Conservation (phyloP, 2,888 invertebrate species). For the Rhopalosiphum nymphaeae region DNA sequence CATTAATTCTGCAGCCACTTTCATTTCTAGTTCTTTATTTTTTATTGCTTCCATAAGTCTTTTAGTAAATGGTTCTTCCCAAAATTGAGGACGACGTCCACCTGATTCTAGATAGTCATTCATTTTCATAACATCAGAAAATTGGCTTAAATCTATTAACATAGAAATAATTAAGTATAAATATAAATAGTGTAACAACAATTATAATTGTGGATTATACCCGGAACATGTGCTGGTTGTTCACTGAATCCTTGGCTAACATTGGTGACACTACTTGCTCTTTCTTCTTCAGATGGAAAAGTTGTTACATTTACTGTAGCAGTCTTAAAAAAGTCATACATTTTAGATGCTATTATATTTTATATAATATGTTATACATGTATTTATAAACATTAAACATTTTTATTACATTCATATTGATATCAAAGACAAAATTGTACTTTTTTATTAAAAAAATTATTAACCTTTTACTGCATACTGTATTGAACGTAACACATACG, state of each 20-base stretch:
- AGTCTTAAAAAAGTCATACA: slow-evolving; percentile 11
- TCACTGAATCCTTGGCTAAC: slow-evolving; percentile 45
- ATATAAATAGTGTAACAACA: slow-evolving; percentile 7
- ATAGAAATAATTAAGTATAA: slow-evolving; percentile 22
- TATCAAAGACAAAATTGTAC: not conserved
- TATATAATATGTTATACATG: not conserved
- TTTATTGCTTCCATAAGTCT: slow-evolving; percentile 91
- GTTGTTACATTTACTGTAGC: slow-evolving; percentile 13
- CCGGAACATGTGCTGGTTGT: slow-evolving; percentile 57
- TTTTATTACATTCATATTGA: not conserved
- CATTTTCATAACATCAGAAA: slow-evolving; percentile 84
- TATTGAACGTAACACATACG: too few relatives aligned
- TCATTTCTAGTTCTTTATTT: slow-evolving; percentile 92
- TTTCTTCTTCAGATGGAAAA: slow-evolving; percentile 50
- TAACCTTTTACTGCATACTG: too few relatives aligned
- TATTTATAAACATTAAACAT: not conserved
- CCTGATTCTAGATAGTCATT: slow-evolving; percentile 85
- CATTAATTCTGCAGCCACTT: slow-evolving; percentile 88
- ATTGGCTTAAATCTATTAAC: slow-evolving; percentile 68
- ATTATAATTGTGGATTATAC: slow-evolving; percentile 36
- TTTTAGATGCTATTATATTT: not conserved
- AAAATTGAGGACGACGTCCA: slow-evolving; percentile 89
- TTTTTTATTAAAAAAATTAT: not conserved
- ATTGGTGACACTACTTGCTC: slow-evolving; percentile 11
- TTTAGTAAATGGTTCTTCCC: slow-evolving; percentile 92